Conservation (phyloP, 2,797 vertebrate genomes). For the Tokudaia muenninki region DNA sequence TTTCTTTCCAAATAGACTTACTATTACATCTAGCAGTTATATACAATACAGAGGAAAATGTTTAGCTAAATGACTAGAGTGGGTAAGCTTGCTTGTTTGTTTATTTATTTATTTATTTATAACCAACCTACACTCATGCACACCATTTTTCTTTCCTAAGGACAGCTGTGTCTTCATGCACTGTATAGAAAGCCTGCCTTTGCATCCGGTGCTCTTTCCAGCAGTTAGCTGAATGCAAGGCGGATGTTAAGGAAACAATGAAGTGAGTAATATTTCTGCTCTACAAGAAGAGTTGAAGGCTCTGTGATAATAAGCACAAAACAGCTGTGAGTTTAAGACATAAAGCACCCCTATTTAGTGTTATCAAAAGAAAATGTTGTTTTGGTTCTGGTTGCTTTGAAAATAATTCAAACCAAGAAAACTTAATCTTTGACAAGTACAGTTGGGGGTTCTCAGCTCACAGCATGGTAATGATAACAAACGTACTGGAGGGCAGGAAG, state of each 20-base stretch:
- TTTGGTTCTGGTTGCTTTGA: neutral
- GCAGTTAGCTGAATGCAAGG: neutral
- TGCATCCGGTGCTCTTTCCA: neutral
- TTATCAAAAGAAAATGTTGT: neutral
- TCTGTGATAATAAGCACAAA: neutral
- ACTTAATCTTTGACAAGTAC: neutral
- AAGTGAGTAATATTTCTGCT: neutral
- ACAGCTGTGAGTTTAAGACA: neutral
- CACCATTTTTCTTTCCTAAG: neutral
- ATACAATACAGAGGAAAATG: neutral
- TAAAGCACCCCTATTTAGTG: neutral
- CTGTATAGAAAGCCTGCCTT: neutral
- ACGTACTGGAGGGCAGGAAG: neutral
- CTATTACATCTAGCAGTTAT: neutral
- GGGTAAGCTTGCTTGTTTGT: neutral
- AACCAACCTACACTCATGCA: too few relatives aligned
- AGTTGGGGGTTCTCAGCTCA: neutral
- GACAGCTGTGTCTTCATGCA: neutral
- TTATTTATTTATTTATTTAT: neutral
- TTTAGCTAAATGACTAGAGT: neutral
- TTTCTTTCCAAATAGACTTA: neutral
- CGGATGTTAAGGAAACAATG: neutral
- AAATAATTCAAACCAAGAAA: slow-evolving; percentile 23
- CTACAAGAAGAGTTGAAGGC: neutral
- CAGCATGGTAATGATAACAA: neutral